These are phyloP conservation scores for Toxotes chatareus DNA, from an alignment of 2,113 vertebrate genomes.

Conservation along the genomic window DNA sequence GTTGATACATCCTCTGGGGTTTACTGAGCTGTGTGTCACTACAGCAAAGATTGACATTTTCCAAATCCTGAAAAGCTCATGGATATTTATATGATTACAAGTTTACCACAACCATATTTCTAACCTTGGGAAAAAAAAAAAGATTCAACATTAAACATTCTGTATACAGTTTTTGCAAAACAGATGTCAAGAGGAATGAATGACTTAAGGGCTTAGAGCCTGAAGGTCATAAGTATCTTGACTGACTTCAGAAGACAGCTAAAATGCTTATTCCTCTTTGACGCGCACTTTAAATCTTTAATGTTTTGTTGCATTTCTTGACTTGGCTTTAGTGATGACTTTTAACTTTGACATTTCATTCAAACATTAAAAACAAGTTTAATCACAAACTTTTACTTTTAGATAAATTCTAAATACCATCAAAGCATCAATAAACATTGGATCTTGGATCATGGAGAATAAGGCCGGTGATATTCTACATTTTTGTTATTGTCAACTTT, in stretches of 20 bases:
- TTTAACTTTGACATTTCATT: slow-evolving; percentile 6
- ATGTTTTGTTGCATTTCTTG: slow-evolving; percentile 11
- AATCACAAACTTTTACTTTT: not conserved
- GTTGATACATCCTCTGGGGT: slow-evolving; percentile 42
- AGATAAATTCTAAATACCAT: not conserved
- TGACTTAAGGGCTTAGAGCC: slow-evolving; percentile 37
- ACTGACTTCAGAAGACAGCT: slow-evolving; percentile 7
- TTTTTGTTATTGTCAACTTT: not conserved
- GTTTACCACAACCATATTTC: slow-evolving; percentile 12
- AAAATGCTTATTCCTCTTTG: slow-evolving; percentile 4
- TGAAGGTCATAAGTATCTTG: slow-evolving; percentile 35
- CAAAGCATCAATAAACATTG: not conserved
- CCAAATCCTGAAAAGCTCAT: slow-evolving; percentile 54
- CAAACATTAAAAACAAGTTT: not conserved
- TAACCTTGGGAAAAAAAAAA: slow-evolving; percentile 26
- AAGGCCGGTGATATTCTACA: not conserved
- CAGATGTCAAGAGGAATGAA: slow-evolving; percentile 45
- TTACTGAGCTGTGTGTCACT: slow-evolving; percentile 37
- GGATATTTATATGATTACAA: slow-evolving; percentile 48
- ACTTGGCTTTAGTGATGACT: not conserved
- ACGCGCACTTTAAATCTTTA: slow-evolving; percentile 19
- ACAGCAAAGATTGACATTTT: slow-evolving; percentile 53
- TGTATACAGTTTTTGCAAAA: slow-evolving; percentile 19
- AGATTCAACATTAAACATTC: not conserved
- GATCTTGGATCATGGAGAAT: not conserved